phyloP scores from a whole-genome alignment of 2,113 vertebrate species.

The Mixornis gularis region DNA sequence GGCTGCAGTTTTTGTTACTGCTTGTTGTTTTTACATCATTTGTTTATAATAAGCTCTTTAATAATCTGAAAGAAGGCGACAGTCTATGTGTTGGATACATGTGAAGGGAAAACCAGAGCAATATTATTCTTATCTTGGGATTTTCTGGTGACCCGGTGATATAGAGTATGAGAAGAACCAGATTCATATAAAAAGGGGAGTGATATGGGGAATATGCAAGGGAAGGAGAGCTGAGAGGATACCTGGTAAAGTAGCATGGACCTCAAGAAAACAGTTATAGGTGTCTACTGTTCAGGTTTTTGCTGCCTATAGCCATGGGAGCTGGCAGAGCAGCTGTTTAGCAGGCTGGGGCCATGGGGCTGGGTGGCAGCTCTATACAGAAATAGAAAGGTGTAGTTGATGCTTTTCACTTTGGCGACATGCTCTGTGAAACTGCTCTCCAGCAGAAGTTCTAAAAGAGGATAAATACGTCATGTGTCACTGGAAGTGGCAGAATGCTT shows the following conservation, averaged over 20 bases:
- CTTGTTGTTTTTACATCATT: background rate
- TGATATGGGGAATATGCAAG: background rate
- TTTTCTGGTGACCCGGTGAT: background rate
- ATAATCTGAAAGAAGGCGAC: background rate
- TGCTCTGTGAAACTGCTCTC: background rate
- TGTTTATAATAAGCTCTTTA: background rate
- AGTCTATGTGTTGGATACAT: background rate
- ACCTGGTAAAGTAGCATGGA: background rate
- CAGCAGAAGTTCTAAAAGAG: constrained; percentile 6
- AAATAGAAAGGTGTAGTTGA: constrained; percentile 14
- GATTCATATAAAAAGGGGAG: background rate
- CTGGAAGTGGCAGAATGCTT: background rate
- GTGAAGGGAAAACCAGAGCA: background rate
- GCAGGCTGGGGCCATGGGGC: background rate
- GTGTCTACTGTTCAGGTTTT: background rate
- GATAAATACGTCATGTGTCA: background rate
- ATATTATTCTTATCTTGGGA: background rate
- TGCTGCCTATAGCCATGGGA: background rate
- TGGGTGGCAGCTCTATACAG: background rate
- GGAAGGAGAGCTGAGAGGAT: background rate
- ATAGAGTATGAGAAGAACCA: background rate
- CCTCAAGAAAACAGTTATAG: background rate
- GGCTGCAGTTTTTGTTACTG: background rate
- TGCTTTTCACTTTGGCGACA: background rate
- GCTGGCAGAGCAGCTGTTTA: background rate